Percentiles rank a stretch among this genome's conserved stretches.
Conservation (phyloP, 2,797 vertebrate species). For the Macropodus opercularis region DNA sequence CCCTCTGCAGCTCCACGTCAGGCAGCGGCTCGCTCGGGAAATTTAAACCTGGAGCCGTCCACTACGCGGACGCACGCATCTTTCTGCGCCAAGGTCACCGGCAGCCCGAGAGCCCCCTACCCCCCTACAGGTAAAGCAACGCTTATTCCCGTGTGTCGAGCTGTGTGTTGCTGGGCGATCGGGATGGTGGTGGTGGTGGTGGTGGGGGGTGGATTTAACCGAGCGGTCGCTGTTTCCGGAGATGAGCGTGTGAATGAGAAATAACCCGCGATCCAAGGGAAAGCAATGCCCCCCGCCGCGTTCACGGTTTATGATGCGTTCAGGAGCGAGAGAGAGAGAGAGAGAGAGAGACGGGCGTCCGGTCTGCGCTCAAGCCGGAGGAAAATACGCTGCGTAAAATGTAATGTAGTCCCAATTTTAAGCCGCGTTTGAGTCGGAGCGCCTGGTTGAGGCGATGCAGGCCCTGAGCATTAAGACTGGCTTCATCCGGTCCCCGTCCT, state of each 20-base stretch:
- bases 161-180: background rate
- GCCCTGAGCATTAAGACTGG: conserved; percentile 48
- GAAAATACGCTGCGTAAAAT: background rate
- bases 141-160: background rate
- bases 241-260: conserved; percentile 29
- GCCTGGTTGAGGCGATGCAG: conserved; percentile 16
- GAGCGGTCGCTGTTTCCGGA: background rate
- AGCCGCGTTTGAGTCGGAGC: background rate
- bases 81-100: conserved; percentile 66
- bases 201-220: conserved; percentile 24
- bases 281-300: background rate
- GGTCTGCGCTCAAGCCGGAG: background rate
- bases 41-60: conserved; percentile 42
- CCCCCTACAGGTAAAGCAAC: conserved; percentile 53
- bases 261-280: accelerated
- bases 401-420: background rate
- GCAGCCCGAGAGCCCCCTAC: background rate
- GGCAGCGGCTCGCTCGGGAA: conserved; percentile 53
- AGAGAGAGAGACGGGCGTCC: background rate
- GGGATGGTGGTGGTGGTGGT: too few relatives aligned
- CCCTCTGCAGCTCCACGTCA: conserved; percentile 60
- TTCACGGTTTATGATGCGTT: conserved; percentile 43
- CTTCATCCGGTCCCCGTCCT: conserved; percentile 64
- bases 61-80: conserved; percentile 49
- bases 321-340: conserved; percentile 18